Conservation (phyloP, 2,888 invertebrate genomes). For the Epicampocera succincta region DNA sequence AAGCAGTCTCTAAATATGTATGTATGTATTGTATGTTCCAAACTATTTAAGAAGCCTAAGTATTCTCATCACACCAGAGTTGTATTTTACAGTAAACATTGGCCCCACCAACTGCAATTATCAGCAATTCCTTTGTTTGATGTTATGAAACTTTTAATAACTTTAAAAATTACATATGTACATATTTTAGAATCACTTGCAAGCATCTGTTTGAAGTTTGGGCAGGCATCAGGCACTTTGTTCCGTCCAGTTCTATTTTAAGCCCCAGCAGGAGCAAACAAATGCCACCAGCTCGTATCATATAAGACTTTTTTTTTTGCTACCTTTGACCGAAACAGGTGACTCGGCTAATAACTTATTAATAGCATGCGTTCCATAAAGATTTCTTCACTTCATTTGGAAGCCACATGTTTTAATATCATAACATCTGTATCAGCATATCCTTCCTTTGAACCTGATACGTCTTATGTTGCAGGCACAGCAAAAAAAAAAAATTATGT, state of each 20-base stretch:
- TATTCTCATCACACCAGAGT: too few species aligned
- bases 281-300: too few species aligned
- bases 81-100: too few species aligned
- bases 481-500: not conserved
- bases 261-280: constrained; percentile 27
- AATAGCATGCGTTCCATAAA: constrained; percentile 60
- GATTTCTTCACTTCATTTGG: constrained; percentile 25
- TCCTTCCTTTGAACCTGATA: constrained; percentile 56
- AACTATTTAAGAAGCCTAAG: too few species aligned
- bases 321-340: constrained; percentile 49
- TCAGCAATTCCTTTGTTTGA: too few species aligned
- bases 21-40: too few species aligned
- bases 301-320: constrained; percentile 2
- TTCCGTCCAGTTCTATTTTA: not conserved
- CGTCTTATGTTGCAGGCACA: not conserved
- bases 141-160: too few species aligned
- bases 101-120: too few species aligned
- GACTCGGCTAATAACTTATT: constrained; percentile 40
- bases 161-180: too few species aligned
- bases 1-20: too few species aligned
- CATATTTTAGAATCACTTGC: too few species aligned
- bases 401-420: constrained; percentile 45
- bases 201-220: too few species aligned
- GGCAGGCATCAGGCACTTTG: not conserved
- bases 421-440: constrained; percentile 60